Evolutionary conservation across 2,113 vertebrate species (phyloP).

Genomic region (Muntiacus reevesi): DNA sequence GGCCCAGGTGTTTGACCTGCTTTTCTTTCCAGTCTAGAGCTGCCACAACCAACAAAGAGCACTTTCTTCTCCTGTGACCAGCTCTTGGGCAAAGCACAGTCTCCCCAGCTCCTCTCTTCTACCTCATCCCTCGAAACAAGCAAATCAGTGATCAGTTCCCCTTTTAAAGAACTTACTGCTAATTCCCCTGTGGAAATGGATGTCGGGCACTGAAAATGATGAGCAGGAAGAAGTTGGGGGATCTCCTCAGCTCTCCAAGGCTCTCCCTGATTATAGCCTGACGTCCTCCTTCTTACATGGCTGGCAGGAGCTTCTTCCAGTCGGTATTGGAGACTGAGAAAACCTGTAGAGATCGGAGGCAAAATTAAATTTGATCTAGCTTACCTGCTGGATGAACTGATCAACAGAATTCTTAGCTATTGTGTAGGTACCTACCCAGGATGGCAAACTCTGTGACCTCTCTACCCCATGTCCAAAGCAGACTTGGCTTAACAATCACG

Average conservation of each 20-base stretch:
- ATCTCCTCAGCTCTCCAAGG: neutral
- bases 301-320: neutral
- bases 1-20: neutral
- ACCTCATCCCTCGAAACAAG: neutral
- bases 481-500: neutral
- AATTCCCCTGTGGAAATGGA: neutral
- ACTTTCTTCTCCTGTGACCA: neutral
- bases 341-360: neutral
- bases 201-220: rapidly evolving
- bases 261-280: neutral
- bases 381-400: neutral
- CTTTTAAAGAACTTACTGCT: neutral
- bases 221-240: neutral
- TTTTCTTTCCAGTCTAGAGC: neutral
- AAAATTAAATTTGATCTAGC: neutral
- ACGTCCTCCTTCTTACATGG: neutral
- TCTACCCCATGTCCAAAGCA: neutral
- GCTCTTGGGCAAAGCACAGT: neutral
- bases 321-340: neutral
- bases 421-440: neutral
- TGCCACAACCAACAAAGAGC: neutral
- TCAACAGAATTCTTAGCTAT: neutral
- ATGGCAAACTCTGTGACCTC: neutral
- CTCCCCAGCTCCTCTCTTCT: neutral
- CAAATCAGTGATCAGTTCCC: neutral